These are phyloP conservation scores for Daptonema setosum DNA, from an alignment of 2,888 invertebrate genomes.

Conservation along the genomic window DNA sequence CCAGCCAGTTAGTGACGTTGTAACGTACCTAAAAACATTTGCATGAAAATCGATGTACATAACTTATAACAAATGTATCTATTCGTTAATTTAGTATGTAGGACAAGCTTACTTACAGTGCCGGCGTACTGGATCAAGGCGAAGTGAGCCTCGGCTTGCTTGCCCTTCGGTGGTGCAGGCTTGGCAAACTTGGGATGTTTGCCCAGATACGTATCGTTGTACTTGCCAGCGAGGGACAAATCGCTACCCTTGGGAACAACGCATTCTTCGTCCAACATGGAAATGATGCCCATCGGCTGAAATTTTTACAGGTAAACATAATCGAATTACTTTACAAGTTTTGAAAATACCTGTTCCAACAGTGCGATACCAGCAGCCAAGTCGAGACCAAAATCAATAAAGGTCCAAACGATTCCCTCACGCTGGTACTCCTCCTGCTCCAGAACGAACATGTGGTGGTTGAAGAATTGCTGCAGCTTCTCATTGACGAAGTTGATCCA, in stretches of 20 bases:
- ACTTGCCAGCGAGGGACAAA: constrained; percentile 88
- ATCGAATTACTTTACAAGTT: not conserved
- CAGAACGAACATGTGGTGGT: constrained; percentile 90
- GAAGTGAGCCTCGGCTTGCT: constrained; percentile 77
- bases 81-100: too few species aligned
- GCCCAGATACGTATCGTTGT: constrained; percentile 97
- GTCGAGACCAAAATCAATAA: constrained; percentile 91
- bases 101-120: constrained; percentile 54
- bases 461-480: constrained; percentile 93
- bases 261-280: constrained; percentile 99
- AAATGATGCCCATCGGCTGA: constrained; percentile 99
- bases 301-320: constrained; percentile 34
- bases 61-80: too few species aligned
- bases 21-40: constrained; percentile 57
- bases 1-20: constrained; percentile 93
- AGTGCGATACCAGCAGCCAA: constrained; percentile 78
- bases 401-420: constrained; percentile 75
- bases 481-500: constrained; percentile 98
- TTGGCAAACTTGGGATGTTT: constrained; percentile 85
- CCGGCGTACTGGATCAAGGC: constrained; percentile 97
- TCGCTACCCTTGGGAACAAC: constrained; percentile 99
- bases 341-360: constrained; percentile 50
- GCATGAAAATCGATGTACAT: too few species aligned
- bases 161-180: constrained; percentile 41
- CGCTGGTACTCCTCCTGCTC: constrained; percentile 52